Evolutionary conservation across 2,888 invertebrate species (phyloP), one percentile per base, ranked within the genome.

Genomic region (Spodoptera exigua): DNA sequence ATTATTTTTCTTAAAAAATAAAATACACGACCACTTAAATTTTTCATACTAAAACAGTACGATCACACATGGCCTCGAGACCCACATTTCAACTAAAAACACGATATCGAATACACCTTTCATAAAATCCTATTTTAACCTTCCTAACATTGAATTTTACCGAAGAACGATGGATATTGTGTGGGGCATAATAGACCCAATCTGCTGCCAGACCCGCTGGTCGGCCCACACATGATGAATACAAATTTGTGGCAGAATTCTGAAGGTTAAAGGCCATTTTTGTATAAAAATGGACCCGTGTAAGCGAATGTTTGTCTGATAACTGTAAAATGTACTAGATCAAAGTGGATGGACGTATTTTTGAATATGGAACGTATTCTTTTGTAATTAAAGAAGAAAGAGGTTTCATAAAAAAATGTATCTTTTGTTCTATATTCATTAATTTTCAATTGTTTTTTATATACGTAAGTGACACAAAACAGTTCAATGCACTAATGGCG

Each of bases 121-220:
- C 53, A 74, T 62, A 62, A 68, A 79, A 76, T 77, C 81, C 78
- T 63, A 76, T 75, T 80, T 72, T 56, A 76, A 76, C 79, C 76
- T 68, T 69, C 66, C 59, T 72, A 69, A 75, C 82, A 82, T 82
- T 78, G 82, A 83, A 80, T 83, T 82, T 80, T 71, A 73, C 72
- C 58, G 76, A 76, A 76, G 74, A 82, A 79, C 75, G 74, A 67
- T 49, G 49, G 65, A 77, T 74, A 81, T 83, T 83, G 80, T 80
- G 74, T 57, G 70, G 63, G 66, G 59, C 58, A 79, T 79, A 79
- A 79, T 79, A 75, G 76, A 75, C 68, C 79, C 79, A 79, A 79
- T 79, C 79, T 79, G 79, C 75, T 76, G 64, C 68, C 71, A 18
- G 54, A 53, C 66, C 45, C 65, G 58, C 52, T 71, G 78, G 69